Evolutionary conservation across 2,888 invertebrate species (phyloP), one percentile per base, ranked within the genome.

Genomic region (Meganola albula): DNA sequence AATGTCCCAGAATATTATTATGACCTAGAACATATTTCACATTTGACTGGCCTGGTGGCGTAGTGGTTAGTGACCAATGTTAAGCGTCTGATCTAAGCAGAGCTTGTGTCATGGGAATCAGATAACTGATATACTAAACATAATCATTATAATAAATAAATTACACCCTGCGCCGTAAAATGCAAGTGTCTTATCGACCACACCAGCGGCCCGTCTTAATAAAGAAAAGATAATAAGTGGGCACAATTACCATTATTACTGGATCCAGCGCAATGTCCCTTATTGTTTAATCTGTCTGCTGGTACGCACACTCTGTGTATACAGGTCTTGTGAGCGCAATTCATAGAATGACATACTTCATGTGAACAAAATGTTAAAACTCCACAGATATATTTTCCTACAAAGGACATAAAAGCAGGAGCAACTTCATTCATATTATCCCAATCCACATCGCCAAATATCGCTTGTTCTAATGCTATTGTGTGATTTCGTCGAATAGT

Each of bases 341-440:
- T 82, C 69, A 84, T 75, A 13, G 85, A 85, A 48, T 78, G 79
- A 36, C 84, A 85, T 43, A 66, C 49, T 26, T 43, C 65, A 33
- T 74, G 55, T 2, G 84, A 82, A 43, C 84, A 85, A 43, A 84
- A 76, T 22, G 84, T 82, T 45, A 85, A 50, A 27, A 72, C 56
- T 10, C 84, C 84, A 34, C 50, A 66, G n/a, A 79, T 63, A 44
- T 85, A 78, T 69, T 85, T 85, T 7, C 85, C 85, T 4, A 83
- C 64, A 40, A 82, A 80, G 6, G 80, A 78, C 50, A 79, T 63
- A 35, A 84, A 79, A 7, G 72, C 70, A 10, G 82, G 80, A 8
- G 68, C 75, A 5, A 83, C 69, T n/a, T 67, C 58, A 34, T 74
- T 74, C 2, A 82, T 59, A 34, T 85, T 76, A 38, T 77, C 63